Evolutionary conservation across 64 coral and sea anemone genomes (phyloP).

Genomic region (Montipora foliosa): DNA sequence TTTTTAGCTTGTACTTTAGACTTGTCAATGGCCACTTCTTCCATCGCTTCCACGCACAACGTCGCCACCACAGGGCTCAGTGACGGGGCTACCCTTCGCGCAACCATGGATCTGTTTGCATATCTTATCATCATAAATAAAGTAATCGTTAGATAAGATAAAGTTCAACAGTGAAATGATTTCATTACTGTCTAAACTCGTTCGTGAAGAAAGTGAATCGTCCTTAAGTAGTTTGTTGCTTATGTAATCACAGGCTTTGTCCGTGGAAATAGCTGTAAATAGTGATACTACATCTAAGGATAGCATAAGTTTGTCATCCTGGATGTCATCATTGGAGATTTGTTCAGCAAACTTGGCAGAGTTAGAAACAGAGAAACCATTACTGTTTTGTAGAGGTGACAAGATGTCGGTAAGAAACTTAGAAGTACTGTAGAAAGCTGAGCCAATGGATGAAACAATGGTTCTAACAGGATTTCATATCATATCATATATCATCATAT

Average conservation of each 20-base stretch:
- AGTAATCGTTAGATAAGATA: too few relatives aligned
- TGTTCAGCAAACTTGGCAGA: conserved; percentile 19
- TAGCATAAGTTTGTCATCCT: background rate
- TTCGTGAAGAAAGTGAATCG: conserved; percentile 1
- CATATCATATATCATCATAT: too few relatives aligned
- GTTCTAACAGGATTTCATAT: background rate
- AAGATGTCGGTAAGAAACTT: conserved; percentile 24
- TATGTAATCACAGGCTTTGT: conserved; percentile 51
- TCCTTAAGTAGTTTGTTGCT: conserved; percentile 15
- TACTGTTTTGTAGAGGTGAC: conserved; percentile 34
- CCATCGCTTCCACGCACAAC: conserved; percentile 27
- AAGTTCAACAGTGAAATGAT: too few relatives aligned
- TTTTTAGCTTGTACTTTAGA: conserved; percentile 16
- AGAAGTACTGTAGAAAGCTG: background rate
- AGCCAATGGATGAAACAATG: background rate
- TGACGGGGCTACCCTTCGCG: too few relatives aligned
- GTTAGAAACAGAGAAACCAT: conserved; percentile 36
- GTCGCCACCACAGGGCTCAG: background rate
- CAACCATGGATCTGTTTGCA: too few relatives aligned
- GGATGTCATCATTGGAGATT: conserved; percentile 18
- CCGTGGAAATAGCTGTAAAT: conserved; percentile 50
- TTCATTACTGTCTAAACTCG: too few relatives aligned
- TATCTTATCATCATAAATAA: too few relatives aligned
- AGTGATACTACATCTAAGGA: conserved; percentile 43
- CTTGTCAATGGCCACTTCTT: conserved; percentile 24